Evolutionary conservation across 1,140 invertebrate genomes (phyloP), one percentile per base, ranked within the genome.

Genomic region (Andricus grossulariae): DNA sequence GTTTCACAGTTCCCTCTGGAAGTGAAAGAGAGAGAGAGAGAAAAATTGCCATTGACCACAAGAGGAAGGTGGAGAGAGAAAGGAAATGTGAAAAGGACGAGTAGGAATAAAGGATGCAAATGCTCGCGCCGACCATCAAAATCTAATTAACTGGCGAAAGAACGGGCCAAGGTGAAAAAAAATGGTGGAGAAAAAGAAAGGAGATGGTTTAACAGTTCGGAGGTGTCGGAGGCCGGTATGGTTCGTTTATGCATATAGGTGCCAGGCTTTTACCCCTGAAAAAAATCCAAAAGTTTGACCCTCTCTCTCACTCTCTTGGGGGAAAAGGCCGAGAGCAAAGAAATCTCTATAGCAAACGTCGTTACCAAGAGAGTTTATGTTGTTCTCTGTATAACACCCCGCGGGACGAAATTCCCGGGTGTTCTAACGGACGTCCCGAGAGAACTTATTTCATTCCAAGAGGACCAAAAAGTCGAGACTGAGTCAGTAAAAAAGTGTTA

Each of bases 61-160:
- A 50, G 60, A 74, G 32, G 11, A 6, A 57, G 11, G 13, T 51
- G 54, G 16, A 39, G 16, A 66, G 15, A n/a, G 32, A 66, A 52
- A 52, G 76, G 39, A 13, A 73, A 25, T 19, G 10, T 73, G 45
- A 79, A 76, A 55, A 19, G 70, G 72, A 78, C 12, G 73, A 49
- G 79, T 75, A 78, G 72, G 77, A 74, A 89, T 89, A 88, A 87
- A 90, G 85, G 84, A 90, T 90, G 89, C 89, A 90, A 90, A 90
- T 89, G 86, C 84, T 89, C 81, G 83, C 85, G 85, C 85, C 83
- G 85, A 83, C 88, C 89, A 90, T 90, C 88, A 90, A 90, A 90
- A 90, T 89, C 87, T 90, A 90, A 89, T 90, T 90, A 90, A 88
- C 87, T 83, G 87, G 78, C 86, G 88, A 85, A 88, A 87, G 87